A percentile compares a stretch with the other conserved stretches of the same genome.
Conservation (phyloP, 1,140 invertebrate species). For the Orussus abietinus region DNA sequence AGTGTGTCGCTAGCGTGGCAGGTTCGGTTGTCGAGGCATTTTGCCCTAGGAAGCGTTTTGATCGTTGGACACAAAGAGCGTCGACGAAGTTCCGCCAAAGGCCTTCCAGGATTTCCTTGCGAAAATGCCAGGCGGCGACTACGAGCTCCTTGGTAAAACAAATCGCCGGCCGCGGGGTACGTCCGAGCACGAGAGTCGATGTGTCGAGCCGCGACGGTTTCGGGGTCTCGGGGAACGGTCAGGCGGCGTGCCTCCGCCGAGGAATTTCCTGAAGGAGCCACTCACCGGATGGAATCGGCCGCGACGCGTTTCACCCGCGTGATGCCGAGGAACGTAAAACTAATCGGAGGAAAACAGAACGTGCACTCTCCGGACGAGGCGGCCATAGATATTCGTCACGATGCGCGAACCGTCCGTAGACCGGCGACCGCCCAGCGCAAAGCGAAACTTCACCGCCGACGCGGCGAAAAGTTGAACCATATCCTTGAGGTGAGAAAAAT, state of each 20-base stretch:
- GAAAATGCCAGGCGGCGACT: neutral
- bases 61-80: neutral
- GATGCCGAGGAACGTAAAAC: slow-evolving; percentile 37
- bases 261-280: neutral
- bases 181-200: slow-evolving; percentile 24
- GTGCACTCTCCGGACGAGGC: slow-evolving; percentile 40
- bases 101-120: slow-evolving; percentile 13
- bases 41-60: neutral
- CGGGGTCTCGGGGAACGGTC: neutral
- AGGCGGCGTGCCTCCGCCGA: neutral
- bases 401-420: slow-evolving; percentile 3
- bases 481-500: too few relatives aligned
- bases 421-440: neutral
- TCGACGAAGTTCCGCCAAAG: slow-evolving; percentile 17
- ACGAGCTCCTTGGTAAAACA: slow-evolving; percentile 27
- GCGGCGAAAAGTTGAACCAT: too few relatives aligned
- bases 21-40: neutral
- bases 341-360: slow-evolving; percentile 42
- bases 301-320: slow-evolving; percentile 25
- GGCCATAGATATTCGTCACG: slow-evolving; percentile 31
- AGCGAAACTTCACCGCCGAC: neutral
- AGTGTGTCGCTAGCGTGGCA: slow-evolving; percentile 16
- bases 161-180: slow-evolving; percentile 38
- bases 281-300: slow-evolving; percentile 32
- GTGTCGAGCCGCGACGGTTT: neutral